phyloP scores from a whole-genome alignment of 1,140 invertebrate genomes.

The Drosophila azteca region DNA sequence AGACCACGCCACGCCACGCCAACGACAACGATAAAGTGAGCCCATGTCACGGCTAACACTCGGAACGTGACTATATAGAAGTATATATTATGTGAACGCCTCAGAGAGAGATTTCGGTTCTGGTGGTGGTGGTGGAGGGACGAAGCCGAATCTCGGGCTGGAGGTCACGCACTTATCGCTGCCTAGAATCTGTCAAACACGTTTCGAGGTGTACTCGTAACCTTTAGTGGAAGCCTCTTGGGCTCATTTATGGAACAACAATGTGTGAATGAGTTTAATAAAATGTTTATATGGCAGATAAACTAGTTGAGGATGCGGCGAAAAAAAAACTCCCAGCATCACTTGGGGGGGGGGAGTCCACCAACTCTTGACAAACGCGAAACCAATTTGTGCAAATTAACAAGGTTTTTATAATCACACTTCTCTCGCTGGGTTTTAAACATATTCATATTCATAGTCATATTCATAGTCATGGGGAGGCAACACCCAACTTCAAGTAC shows the following conservation, averaged over 20 bases:
- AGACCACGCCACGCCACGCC: not conserved
- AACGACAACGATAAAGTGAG: slow-evolving; percentile 17
- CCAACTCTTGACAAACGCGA: slow-evolving; percentile 16
- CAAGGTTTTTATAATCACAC: slow-evolving; percentile 16
- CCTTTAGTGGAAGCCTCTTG: slow-evolving; percentile 25
- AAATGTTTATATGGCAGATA: slow-evolving; percentile 12
- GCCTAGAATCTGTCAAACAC: slow-evolving; percentile 38
- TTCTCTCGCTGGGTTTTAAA: slow-evolving; percentile 3
- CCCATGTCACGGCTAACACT: slow-evolving; percentile 59
- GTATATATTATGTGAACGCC: slow-evolving; percentile 24
- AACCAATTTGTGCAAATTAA: slow-evolving; percentile 46
- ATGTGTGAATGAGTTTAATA: slow-evolving; percentile 30
- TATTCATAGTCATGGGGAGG: slow-evolving; percentile 14
- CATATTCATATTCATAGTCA: not conserved
- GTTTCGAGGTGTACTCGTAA: slow-evolving; percentile 35
- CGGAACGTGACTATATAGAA: slow-evolving; percentile 64
- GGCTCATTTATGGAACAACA: slow-evolving; percentile 6
- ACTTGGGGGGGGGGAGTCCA: not conserved
- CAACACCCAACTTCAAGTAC: slow-evolving; percentile 46
- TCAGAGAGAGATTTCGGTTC: slow-evolving; percentile 4
- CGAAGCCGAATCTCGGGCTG: slow-evolving; percentile 5
- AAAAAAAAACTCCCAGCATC: not conserved
- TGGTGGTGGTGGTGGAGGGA: not conserved
- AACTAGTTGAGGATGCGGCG: slow-evolving; percentile 33
- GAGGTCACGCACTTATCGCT: slow-evolving; percentile 1